phyloP scores from a whole-genome alignment of 1,140 invertebrate species.

The Leguminivora glycinivorella region DNA sequence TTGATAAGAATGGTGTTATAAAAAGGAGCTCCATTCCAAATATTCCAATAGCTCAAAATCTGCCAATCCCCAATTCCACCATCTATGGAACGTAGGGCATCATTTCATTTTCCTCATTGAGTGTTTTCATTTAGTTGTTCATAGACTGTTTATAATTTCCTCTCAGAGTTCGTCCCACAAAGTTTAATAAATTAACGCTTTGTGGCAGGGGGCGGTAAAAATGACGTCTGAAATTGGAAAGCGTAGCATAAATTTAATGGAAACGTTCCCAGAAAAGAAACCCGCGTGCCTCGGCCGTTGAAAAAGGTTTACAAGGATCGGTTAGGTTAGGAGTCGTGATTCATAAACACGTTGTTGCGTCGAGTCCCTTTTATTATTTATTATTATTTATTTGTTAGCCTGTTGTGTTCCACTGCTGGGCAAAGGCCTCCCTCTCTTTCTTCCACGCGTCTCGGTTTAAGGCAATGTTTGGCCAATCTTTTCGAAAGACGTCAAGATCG shows the following conservation, averaged over 20 bases:
- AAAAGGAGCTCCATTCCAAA: too few species aligned
- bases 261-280: conserved; percentile 39
- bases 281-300: conserved; percentile 22
- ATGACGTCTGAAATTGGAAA: conserved; percentile 38
- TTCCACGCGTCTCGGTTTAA: too few species aligned
- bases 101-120: too few species aligned
- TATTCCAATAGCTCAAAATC: too few species aligned
- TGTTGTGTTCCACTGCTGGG: too few species aligned
- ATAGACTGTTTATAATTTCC: neutral
- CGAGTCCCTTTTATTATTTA: too few species aligned
- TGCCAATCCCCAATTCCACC: too few species aligned
- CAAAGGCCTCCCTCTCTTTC: too few species aligned
- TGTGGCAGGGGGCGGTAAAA: conserved; percentile 26
- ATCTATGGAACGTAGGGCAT: neutral
- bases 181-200: conserved; percentile 21
- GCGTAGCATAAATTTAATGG: conserved; percentile 41
- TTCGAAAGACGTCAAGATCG: too few species aligned
- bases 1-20: too few species aligned
- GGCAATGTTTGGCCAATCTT: too few species aligned
- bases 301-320: neutral
- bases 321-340: neutral
- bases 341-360: neutral
- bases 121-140: conserved; percentile 13
- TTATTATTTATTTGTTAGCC: too few species aligned
- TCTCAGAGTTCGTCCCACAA: neutral